Conservation (phyloP, 2,888 invertebrate species). For the Macaria notata region DNA sequence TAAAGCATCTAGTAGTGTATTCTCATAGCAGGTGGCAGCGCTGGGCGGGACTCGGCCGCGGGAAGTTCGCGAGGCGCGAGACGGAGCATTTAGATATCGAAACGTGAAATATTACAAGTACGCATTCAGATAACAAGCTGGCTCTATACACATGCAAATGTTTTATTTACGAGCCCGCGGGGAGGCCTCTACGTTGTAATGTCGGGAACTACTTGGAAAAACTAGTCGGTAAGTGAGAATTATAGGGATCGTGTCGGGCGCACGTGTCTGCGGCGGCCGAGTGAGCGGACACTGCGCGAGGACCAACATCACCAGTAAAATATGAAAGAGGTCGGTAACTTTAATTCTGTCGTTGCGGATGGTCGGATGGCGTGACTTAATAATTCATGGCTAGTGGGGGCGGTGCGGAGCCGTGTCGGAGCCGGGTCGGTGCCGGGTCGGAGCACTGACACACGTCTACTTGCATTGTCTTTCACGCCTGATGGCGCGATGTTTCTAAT, state of each 20-base stretch:
- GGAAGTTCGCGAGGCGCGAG: constrained; percentile 18
- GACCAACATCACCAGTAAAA: constrained; percentile 44
- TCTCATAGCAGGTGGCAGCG: no score
- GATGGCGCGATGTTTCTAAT: no score
- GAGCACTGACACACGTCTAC: no score
- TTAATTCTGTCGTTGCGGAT: constrained; percentile 76
- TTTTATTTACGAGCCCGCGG: constrained; percentile 50
- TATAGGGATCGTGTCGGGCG: constrained; percentile 14
- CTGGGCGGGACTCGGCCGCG: not conserved
- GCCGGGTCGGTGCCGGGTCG: not conserved
- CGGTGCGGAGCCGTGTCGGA: constrained; percentile 51
- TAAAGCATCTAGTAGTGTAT: no score
- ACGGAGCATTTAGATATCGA: constrained; percentile 58
- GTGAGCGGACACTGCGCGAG: not conserved
- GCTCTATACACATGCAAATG: constrained; percentile 47
- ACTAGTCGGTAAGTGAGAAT: constrained; percentile 19
- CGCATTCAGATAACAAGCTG: constrained; percentile 47
- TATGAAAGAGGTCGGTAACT: constrained; percentile 70
- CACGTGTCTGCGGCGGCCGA: not conserved
- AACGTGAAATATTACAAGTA: constrained; percentile 58
- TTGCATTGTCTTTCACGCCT: no score
- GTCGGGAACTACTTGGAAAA: constrained; percentile 33
- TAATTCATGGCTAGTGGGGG: constrained; percentile 63
- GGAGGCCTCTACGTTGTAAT: constrained; percentile 44
- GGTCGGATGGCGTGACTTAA: constrained; percentile 71